A percentile compares a stretch with the other conserved stretches of the same genome.
Conservation (phyloP, 1,140 invertebrate species). For the Psix sp. region DNA sequence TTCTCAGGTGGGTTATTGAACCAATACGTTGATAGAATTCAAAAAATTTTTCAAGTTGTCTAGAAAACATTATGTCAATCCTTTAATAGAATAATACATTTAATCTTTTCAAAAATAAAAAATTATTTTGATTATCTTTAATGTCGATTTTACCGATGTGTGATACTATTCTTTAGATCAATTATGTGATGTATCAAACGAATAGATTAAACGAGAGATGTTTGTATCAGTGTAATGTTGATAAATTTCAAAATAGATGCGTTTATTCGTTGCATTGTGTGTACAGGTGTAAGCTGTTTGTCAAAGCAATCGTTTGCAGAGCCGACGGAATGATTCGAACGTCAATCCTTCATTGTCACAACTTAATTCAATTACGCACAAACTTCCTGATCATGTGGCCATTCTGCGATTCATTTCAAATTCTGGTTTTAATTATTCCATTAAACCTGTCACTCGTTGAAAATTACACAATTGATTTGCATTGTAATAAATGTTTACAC, state of each 20-base stretch:
- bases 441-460: constrained; percentile 44
- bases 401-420: constrained; percentile 40
- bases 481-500: constrained; percentile 36
- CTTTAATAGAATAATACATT: too few relatives aligned
- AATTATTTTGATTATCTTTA: constrained; percentile 37
- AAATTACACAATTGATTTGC: constrained; percentile 37
- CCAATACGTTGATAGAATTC: too few relatives aligned
- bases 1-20: too few relatives aligned
- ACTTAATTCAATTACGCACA: constrained; percentile 58
- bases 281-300: constrained; percentile 60
- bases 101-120: too few relatives aligned
- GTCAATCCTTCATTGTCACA: constrained; percentile 60
- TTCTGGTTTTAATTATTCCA: constrained; percentile 53
- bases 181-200: constrained; percentile 48
- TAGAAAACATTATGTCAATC: too few relatives aligned
- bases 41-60: too few relatives aligned
- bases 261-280: constrained; percentile 48
- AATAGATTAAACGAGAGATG: constrained; percentile 53
- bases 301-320: constrained; percentile 52
- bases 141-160: constrained; percentile 19
- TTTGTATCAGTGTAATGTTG: constrained; percentile 27
- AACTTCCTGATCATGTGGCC: constrained; percentile 58
- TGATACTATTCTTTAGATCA: constrained; percentile 36
- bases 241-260: constrained; percentile 56
- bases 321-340: constrained; percentile 52